phyloP scores from a whole-genome alignment of 1,140 invertebrate species.

The Pseudomyrmex dendroicus region DNA sequence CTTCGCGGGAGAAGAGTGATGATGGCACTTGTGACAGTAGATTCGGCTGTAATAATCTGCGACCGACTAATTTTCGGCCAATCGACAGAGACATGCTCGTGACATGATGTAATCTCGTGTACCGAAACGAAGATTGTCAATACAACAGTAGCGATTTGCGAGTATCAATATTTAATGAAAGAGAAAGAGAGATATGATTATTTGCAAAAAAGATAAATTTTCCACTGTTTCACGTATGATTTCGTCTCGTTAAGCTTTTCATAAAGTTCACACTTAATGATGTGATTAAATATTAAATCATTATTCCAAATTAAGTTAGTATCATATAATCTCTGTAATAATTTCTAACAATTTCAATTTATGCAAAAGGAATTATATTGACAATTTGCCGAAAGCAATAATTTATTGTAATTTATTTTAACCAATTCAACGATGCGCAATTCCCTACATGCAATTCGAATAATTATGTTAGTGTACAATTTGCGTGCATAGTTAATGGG shows the following conservation, averaged over 20 bases:
- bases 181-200: not conserved
- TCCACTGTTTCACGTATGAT: not conserved
- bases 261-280: slow-evolving; percentile 3
- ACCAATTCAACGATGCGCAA: slow-evolving; percentile 22
- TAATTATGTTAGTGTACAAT: slow-evolving; percentile 23
- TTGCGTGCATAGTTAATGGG: slow-evolving; percentile 28
- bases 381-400: slow-evolving; percentile 7
- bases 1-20: slow-evolving; percentile 27
- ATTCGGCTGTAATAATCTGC: slow-evolving; percentile 55
- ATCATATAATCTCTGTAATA: slow-evolving; percentile 17
- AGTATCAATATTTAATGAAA: slow-evolving; percentile 13
- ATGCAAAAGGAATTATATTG: not conserved
- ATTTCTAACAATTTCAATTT: slow-evolving; percentile 28
- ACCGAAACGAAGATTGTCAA: slow-evolving; percentile 68
- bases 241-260: not conserved
- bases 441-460: not conserved
- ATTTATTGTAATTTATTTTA: slow-evolving; percentile 46
- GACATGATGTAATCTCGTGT: slow-evolving; percentile 67
- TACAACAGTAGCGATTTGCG: slow-evolving; percentile 48
- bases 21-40: slow-evolving; percentile 17
- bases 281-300: slow-evolving; percentile 13
- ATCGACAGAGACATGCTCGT: slow-evolving; percentile 69
- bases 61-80: slow-evolving; percentile 55
- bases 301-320: slow-evolving; percentile 17
- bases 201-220: slow-evolving; percentile 10